Conservation (phyloP, 2,113 vertebrate genomes). For the Clarias macrocephalus region DNA sequence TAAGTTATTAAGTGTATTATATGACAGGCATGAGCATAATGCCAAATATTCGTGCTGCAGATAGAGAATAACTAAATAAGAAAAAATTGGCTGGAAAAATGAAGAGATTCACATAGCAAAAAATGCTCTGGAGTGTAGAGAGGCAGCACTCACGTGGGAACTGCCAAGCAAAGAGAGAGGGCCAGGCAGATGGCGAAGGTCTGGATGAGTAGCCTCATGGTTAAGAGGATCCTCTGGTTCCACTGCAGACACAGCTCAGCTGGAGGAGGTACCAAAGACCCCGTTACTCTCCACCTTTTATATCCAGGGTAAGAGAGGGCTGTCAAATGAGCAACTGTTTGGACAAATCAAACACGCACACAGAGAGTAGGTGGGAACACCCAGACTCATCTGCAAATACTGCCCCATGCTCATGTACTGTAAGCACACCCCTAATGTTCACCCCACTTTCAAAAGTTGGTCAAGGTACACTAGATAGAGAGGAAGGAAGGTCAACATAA, state of each 20-base stretch:
- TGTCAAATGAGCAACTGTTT: not conserved
- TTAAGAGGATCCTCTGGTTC: constrained; percentile 52
- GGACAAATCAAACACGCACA: constrained; percentile 13
- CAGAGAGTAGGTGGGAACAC: constrained; percentile 6
- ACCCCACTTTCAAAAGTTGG: constrained; percentile 21
- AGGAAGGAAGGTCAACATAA: not conserved
- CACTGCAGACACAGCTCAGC: constrained; percentile 44
- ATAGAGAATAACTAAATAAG: not conserved
- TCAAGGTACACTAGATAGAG: constrained; percentile 36
- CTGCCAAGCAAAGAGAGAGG: constrained; percentile 52
- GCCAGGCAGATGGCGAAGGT: constrained; percentile 58
- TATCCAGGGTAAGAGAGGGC: constrained; percentile 20
- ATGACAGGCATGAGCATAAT: not conserved
- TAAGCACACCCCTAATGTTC: constrained; percentile 2
- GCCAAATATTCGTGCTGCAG: not conserved
- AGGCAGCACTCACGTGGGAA: constrained; percentile 59
- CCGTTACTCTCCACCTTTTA: constrained; percentile 39
- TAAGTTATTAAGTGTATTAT: not conserved
- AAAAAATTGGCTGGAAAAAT: not conserved
- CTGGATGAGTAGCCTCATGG: constrained; percentile 65
- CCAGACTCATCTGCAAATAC: not conserved
- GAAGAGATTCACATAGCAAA: not conserved
- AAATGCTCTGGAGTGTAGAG: not conserved
- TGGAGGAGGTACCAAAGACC: constrained; percentile 36
- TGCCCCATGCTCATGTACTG: not conserved